phyloP scores from a whole-genome alignment of 2,797 vertebrate genomes.

The Denticeps clupeoides region DNA sequence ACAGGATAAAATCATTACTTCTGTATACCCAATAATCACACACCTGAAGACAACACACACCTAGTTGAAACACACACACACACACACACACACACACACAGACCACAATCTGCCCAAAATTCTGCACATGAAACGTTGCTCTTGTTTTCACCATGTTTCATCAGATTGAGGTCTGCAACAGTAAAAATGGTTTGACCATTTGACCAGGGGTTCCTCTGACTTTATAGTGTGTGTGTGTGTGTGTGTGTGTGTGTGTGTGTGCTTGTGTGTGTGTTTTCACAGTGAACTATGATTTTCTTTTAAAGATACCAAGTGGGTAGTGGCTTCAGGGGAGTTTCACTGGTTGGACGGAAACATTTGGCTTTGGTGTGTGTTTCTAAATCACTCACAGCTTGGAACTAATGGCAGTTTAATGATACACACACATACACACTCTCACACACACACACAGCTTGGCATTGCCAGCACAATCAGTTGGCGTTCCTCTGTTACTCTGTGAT shows the following conservation, averaged over 20 bases:
- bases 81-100: too few species aligned
- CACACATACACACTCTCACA: background rate
- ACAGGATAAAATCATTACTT: too few species aligned
- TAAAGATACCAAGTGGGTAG: too few species aligned
- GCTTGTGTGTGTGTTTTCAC: too few species aligned
- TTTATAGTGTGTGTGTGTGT: background rate
- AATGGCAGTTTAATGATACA: background rate
- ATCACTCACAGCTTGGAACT: slow-evolving; percentile 1
- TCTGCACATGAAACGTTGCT: too few species aligned
- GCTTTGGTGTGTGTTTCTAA: background rate
- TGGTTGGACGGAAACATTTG: background rate
- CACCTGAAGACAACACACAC: too few species aligned
- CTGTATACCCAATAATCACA: too few species aligned
- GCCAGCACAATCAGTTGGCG: background rate
- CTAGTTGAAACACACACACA: too few species aligned
- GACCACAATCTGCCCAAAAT: too few species aligned
- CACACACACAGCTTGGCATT: background rate
- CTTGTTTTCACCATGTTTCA: background rate
- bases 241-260: too few species aligned
- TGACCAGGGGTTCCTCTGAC: background rate
- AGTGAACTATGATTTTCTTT: too few species aligned
- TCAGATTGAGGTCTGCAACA: background rate
- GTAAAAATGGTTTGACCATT: background rate
- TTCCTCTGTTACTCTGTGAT: background rate
- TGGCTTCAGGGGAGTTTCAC: background rate